Evolutionary conservation across 2,113 vertebrate genomes (phyloP), one percentile per base, ranked within the genome.

Genomic region (Paraplagusia blochii): DNA sequence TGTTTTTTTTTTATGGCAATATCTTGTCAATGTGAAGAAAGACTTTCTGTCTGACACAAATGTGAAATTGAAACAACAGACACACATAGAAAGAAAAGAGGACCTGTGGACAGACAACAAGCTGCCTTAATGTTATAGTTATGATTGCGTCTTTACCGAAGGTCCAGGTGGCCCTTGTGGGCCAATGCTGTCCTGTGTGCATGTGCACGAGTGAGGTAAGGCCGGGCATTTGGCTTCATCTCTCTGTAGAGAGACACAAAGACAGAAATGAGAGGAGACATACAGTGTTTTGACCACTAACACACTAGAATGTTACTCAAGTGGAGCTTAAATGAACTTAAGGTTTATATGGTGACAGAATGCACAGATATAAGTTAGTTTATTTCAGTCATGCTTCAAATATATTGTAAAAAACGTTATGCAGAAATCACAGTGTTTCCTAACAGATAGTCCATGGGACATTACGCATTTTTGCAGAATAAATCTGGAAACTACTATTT

Each of bases 221-320:
- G 95, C 87, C 3, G 97, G 96, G 57, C 97, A 99, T 72, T 99
- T 99, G 69, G 92, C 91, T 88, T 99, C 97, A 82, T 96, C 95
- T 91, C 96, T 94, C 97, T 99, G 89, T 22, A 80, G 74, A 44
- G 14, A 10, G 72, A 63, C 18, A 44, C 38, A 53, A 53, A 18
- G 9, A 36, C n/a, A 48, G 38, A 51, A 14, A 54, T 69, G 17
- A 36, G 7, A 57, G 18, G 50, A 50, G 11, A 33, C 22, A 55
- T 36, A 60, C 12, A 54, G 16, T 58, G 39, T 16, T 58, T 15
- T 29, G 6, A 29, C 22, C 3, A 29, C 22, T 29, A 29, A 29
- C 3, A 29, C 22, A n/a, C n/a, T n/a, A n/a, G n/a, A n/a, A n/a
- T n/a, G n/a, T n/a, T n/a, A n/a, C n/a, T n/a, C n/a, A n/a, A n/a